These are phyloP conservation scores for Leptestheria dahalacensis DNA, from an alignment of 1,140 invertebrate genomes.

Conservation along the genomic window DNA sequence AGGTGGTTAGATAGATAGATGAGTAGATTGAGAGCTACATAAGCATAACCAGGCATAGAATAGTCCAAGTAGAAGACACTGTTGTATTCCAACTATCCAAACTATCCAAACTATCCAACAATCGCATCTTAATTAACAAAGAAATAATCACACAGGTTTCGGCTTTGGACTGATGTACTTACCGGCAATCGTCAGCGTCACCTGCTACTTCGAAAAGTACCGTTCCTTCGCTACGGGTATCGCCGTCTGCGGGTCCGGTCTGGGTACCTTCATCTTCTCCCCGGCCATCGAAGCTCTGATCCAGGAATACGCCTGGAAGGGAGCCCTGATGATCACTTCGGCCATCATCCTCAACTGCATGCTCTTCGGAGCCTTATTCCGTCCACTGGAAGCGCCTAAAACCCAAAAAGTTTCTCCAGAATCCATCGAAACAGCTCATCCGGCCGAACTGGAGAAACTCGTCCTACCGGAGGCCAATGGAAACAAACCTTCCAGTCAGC, in stretches of 20 bases:
- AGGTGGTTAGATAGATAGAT: no score
- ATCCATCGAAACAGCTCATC: conserved; percentile 9
- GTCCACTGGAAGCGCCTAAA: conserved; percentile 31
- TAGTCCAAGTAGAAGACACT: no score
- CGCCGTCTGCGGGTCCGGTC: conserved; percentile 82
- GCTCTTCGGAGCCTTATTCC: conserved; percentile 66
- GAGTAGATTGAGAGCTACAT: no score
- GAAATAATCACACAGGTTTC: conserved; percentile 44
- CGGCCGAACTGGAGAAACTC: conserved; percentile 11
- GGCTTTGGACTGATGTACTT: conserved; percentile 89
- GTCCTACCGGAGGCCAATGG: conserved; percentile 1
- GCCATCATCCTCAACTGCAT: conserved; percentile 66
- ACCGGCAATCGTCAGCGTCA: conserved; percentile 86
- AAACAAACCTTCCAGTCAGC: no score
- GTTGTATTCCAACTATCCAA: no score
- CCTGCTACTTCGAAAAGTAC: conserved; percentile 82
- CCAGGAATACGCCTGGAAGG: conserved; percentile 45
- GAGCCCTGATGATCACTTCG: conserved; percentile 61
- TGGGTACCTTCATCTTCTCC: conserved; percentile 70
- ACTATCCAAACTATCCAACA: neutral
- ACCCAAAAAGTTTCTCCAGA: neutral
- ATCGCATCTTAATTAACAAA: conserved; percentile 6
- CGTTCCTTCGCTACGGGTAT: conserved; percentile 83
- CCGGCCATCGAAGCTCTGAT: conserved; percentile 55
- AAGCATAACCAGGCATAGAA: no score